Percentiles rank a stretch among this genome's conserved stretches.
phyloP scores from a whole-genome alignment of 2,888 invertebrate genomes.

The Tetanocera ferruginea region DNA sequence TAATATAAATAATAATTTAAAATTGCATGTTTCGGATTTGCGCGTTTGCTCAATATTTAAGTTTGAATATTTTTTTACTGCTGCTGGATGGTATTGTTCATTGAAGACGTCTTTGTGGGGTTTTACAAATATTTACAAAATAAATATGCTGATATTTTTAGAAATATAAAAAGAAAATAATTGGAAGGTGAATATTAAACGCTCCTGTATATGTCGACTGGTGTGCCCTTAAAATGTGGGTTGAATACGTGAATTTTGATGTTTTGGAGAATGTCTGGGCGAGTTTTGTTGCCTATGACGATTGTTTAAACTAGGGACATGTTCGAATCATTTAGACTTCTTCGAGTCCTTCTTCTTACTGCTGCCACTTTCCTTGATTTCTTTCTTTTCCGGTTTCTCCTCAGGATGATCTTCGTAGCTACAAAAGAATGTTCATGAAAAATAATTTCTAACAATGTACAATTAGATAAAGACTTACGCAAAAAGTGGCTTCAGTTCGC shows the following conservation, averaged over 20 bases:
- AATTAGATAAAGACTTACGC: constrained; percentile 82
- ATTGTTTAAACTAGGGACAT: constrained; percentile 40
- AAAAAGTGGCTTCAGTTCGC: constrained; percentile 91
- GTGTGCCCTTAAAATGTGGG: constrained; percentile 1
- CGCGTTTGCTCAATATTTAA: not conserved
- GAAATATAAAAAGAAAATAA: constrained; percentile 24
- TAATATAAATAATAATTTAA: not conserved
- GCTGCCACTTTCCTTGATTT: constrained; percentile 61
- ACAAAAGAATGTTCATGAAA: constrained; percentile 52
- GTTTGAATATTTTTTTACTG: not conserved
- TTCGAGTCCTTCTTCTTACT: constrained; percentile 69
- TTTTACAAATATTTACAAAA: constrained; percentile 22
- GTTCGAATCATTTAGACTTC: constrained; percentile 64
- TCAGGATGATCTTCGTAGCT: constrained; percentile 81
- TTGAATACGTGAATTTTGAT: constrained; percentile 49
- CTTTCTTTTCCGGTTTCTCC: constrained; percentile 70
- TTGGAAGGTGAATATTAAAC: constrained; percentile 5
- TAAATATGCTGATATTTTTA: constrained; percentile 21
- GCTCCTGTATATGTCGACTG: constrained; percentile 9
- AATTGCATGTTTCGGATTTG: not conserved
- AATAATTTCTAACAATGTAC: no score
- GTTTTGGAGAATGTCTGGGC: constrained; percentile 47
- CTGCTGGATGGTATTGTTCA: not conserved
- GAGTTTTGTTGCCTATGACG: constrained; percentile 43
- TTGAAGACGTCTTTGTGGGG: constrained; percentile 4